These are phyloP conservation scores for Rhimphoctona megacephalus DNA, from an alignment of 2,888 invertebrate genomes.

Conservation along the genomic window DNA sequence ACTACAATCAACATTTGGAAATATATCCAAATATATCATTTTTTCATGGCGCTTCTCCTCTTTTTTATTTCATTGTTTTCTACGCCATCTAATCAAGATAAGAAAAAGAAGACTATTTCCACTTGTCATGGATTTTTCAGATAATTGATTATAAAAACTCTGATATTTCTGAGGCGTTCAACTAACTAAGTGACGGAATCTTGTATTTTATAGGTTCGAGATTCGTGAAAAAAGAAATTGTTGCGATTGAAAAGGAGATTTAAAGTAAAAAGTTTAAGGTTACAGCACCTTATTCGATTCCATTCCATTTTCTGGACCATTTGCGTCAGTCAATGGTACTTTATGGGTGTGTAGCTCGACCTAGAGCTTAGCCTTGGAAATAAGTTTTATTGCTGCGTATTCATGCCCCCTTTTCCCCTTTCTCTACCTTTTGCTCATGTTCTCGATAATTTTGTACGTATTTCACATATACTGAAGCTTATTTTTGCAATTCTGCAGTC, in stretches of 20 bases:
- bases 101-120: not conserved
- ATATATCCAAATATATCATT: too few relatives aligned
- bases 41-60: not conserved
- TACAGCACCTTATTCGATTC: not conserved
- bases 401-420: not conserved
- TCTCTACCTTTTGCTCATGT: not conserved
- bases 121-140: not conserved
- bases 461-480: conserved; percentile 19
- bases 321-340: not conserved
- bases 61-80: not conserved
- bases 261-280: not conserved
- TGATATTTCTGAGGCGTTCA: not conserved
- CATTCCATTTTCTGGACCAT: not conserved
- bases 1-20: too few relatives aligned
- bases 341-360: not conserved
- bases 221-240: not conserved
- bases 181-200: not conserved
- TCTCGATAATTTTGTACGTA: conserved; percentile 21
- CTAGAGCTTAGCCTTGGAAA: conserved; percentile 1
- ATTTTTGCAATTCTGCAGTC: conserved; percentile 32
- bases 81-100: not conserved
- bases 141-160: not conserved
- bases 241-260: not conserved
- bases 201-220: not conserved
- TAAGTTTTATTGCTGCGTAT: conserved; percentile 4